phyloP scores from a whole-genome alignment of 2,888 invertebrate genomes.

The Portevinia maculata region DNA sequence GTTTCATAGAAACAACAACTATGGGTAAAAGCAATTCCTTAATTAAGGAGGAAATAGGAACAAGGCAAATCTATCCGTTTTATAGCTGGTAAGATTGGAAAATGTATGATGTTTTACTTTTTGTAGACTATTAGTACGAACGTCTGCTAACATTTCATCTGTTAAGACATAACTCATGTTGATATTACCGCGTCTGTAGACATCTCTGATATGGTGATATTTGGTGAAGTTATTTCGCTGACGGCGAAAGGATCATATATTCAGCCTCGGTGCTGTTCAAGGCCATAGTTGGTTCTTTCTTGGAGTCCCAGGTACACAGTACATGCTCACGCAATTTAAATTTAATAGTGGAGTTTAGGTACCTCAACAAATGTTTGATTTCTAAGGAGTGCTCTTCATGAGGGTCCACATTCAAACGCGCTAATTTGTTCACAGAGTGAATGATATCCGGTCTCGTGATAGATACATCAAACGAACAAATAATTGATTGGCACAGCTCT shows the following conservation, averaged over 20 bases:
- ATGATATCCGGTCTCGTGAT: too few species aligned
- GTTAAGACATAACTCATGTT: conserved; percentile 39
- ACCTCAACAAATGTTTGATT: conserved; percentile 63
- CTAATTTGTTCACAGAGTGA: too few species aligned
- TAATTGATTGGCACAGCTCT: too few species aligned
- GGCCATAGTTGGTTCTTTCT: conserved; percentile 58
- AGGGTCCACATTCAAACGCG: conserved; percentile 53
- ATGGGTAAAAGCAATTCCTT: too few species aligned
- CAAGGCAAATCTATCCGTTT: too few species aligned
- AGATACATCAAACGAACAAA: too few species aligned
- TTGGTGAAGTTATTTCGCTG: conserved; percentile 57
- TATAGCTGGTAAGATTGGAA: too few species aligned
- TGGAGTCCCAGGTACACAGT: conserved; percentile 59
- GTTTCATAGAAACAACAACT: too few species aligned
- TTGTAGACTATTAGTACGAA: conserved; percentile 55
- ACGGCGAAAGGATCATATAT: conserved; percentile 51
- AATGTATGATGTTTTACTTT: conserved; percentile 41
- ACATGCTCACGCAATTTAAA: conserved; percentile 49
- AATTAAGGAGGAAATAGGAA: conserved; percentile 13
- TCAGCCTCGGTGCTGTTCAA: conserved; percentile 69
- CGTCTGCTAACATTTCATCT: conserved; percentile 56
- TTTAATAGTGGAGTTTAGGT: conserved; percentile 46
- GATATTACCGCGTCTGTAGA: conserved; percentile 16
- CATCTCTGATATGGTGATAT: conserved; percentile 49
- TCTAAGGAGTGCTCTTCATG: conserved; percentile 60